Evolutionary conservation across 1,140 invertebrate species (phyloP), one percentile per base, ranked within the genome.

Genomic region (Arion vulgaris): DNA sequence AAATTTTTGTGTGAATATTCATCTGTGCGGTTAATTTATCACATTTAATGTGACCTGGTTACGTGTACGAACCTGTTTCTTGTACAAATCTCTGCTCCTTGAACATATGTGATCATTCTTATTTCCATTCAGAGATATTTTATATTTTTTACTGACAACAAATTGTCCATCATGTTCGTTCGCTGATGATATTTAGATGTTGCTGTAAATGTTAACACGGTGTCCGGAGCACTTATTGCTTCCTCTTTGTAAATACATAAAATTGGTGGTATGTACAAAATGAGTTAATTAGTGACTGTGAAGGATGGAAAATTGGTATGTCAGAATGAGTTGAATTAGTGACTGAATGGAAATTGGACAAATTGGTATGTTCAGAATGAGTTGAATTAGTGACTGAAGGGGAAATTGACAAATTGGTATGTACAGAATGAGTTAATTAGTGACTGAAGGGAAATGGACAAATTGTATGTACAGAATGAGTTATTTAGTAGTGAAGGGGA

Each of bases 91-190:
- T 71, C 28, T 74, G 72, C 38, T 74, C 34, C 49, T 71, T 45
- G 78, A 80, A 80, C 78, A 80, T 49, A 71, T 80, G 78, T 80
- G 78, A 80, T 80, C 78, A 49, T 34, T 39, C 32, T 80, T 45
- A 41, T 71, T 80, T 80, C 68, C 66, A 71, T 80, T 80, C 38
- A 80, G 78, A 80, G 78, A 71, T 80, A 66, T 80, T 80, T 80
- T 80, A 80, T 80, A 80, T 69, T 80, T 80, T 80, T 80, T 80
- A 71, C 62, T 71, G n/a, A 71, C 66, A 79, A 39, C 9, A 45
- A 57, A 57, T 57, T 51, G n/a, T 75, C 73, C 1, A 23, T 68
- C 36, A 9, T 34, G 26, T 36, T 78, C 9, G 51, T 34, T 78
- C 34, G 34, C 26, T 78, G 51, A 53, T 19, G 7, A n/a, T 26